Evolutionary conservation across 2,797 vertebrate species (phyloP).

Genomic region (Arctocebus calabarensis): DNA sequence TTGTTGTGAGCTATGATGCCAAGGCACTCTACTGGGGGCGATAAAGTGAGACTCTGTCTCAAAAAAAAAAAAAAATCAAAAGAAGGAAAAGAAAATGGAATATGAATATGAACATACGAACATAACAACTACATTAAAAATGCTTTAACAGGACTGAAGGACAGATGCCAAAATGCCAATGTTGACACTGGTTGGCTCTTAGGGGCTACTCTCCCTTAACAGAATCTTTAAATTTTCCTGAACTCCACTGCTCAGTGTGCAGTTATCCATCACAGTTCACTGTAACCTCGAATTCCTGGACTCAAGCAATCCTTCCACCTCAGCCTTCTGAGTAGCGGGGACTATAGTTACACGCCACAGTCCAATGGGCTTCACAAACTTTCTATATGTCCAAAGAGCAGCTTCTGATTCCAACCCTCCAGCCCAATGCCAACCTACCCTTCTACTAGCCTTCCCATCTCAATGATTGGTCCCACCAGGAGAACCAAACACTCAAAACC

Average conservation of each 20-base stretch:
- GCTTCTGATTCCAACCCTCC: background rate
- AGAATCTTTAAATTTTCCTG: background rate
- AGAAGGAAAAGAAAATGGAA: background rate
- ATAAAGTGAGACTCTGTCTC: background rate
- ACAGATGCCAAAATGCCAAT: background rate
- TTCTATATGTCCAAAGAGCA: background rate
- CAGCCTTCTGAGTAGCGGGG: background rate
- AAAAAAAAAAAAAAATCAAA: background rate
- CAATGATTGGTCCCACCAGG: background rate
- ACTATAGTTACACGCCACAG: background rate
- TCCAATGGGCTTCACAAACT: background rate
- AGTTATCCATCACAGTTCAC: background rate
- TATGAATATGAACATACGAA: background rate
- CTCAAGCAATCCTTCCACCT: background rate
- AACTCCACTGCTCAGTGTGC: background rate
- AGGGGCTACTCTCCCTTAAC: background rate
- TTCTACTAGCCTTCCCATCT: background rate
- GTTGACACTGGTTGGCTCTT: background rate
- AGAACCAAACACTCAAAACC: background rate
- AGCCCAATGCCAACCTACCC: too few relatives aligned
- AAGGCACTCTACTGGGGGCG: background rate
- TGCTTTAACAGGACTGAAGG: background rate
- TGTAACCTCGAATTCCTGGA: background rate
- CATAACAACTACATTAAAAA: background rate
- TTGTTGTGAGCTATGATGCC: background rate